Evolutionary conservation across 1,140 invertebrate genomes (phyloP).

Genomic region (Aplysia californica): DNA sequence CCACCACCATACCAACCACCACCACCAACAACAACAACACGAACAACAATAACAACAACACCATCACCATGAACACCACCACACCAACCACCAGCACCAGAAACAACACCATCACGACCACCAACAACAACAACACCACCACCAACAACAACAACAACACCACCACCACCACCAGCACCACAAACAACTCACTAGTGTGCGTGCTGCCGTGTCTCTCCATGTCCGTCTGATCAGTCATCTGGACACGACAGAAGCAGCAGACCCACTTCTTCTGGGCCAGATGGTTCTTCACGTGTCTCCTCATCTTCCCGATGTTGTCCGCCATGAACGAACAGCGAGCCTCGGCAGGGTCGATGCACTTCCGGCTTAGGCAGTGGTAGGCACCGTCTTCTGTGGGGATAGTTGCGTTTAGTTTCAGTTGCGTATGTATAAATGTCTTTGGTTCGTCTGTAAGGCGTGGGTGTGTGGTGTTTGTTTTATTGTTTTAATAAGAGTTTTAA

Average conservation of each 20-base stretch:
- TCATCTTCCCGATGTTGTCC: constrained; percentile 14
- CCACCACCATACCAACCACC: too few relatives aligned
- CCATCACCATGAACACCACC: neutral
- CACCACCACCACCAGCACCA: neutral
- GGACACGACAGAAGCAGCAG: constrained; percentile 19
- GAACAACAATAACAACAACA: too few relatives aligned
- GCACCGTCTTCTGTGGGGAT: too few relatives aligned
- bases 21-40: too few relatives aligned
- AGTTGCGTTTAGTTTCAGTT: too few relatives aligned
- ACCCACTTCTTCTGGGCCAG: constrained; percentile 28
- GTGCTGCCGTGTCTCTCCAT: constrained; percentile 18
- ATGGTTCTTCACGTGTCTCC: constrained; percentile 23
- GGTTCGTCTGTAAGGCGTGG: too few relatives aligned
- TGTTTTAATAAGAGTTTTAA: too few relatives aligned
- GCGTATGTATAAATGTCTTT: too few relatives aligned
- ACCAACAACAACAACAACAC: neutral
- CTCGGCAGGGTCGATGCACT: neutral
- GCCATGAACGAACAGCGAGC: neutral
- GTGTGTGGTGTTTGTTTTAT: too few relatives aligned
- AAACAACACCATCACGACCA: neutral
- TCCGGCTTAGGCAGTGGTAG: constrained; percentile 12
- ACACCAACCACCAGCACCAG: neutral
- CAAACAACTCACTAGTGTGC: constrained; percentile 15
- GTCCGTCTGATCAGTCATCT: constrained; percentile 26
- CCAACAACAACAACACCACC: too few relatives aligned